Base-by-base conservation (phyloP, 2,113 vertebrate genomes). In the Macaca mulatta region DNA sequence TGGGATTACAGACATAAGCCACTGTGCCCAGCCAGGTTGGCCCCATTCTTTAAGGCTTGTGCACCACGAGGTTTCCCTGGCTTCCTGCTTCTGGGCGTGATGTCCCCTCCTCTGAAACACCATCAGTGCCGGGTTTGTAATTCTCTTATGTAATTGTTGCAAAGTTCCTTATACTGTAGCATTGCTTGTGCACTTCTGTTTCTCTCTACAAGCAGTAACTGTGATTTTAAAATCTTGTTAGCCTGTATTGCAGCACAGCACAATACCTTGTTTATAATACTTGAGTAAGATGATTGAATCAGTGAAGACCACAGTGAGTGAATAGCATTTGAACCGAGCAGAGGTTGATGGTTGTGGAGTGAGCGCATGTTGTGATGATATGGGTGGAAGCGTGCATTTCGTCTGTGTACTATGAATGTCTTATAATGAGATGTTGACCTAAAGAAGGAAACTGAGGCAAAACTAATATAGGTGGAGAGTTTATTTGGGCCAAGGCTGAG, bases 301-400 rank as follows among this genome's bases (percentile, higher is more conserved):
- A 16, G 90, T 25, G 70, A 43, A 10, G 90, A 8, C 32, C n/a
- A 6, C 8, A 0, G 38, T 11, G 16, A 0, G 81, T 5, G 81
- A 23, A 12, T 0, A 11, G 45, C 3, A 0, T 25, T 32, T 11
- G 52, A 32, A 4, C 38, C 0, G 8, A 70, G 80, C 40, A 38
- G 45, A 40, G 2, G 17, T 0, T 0, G 45, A 2, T 3, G 67
- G 7, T 22, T n/a, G 0, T 5, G 67, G 16, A 8, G n/a, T 38
- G 38, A 22, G 32, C 35, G 0, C 35, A 0, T 5, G 32, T 13
- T 9, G 30, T 16, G 40, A 5, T 1, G 3, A 0, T 32, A 5
- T 6, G 77, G 2, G 10, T 7, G 14, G 6, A 30, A 6, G 14
- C 3, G 1, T 20, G 79, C 20, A 2, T 35, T 8, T 7, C 23